These are phyloP conservation scores for Gallinago stenura DNA, from an alignment of 2,797 vertebrate species.

Conservation along the genomic window DNA sequence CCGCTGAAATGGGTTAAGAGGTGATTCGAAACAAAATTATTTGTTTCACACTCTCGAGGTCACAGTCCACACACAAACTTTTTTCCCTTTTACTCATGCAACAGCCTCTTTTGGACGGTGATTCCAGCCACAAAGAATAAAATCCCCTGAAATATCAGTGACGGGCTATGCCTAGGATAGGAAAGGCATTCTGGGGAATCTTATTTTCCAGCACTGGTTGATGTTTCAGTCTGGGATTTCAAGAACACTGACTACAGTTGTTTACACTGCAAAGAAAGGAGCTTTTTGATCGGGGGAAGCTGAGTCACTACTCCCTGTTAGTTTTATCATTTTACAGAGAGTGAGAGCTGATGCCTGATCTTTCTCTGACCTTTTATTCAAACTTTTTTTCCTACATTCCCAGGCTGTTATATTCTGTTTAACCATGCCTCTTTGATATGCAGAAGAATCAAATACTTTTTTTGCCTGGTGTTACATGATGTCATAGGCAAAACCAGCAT, in stretches of 20 bases:
- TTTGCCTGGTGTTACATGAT: slow-evolving; percentile 28
- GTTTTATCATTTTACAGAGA: slow-evolving; percentile 65
- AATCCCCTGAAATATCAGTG: slow-evolving; percentile 25
- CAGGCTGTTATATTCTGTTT: slow-evolving; percentile 22
- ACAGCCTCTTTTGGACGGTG: background rate
- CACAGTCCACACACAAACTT: background rate
- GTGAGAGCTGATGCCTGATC: slow-evolving; percentile 34
- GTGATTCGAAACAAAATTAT: slow-evolving; percentile 49
- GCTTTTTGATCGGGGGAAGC: slow-evolving; percentile 69
- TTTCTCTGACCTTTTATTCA: slow-evolving; percentile 66
- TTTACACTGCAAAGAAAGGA: slow-evolving; percentile 65
- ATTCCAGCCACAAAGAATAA: background rate
- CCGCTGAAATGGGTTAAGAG: slow-evolving; percentile 7
- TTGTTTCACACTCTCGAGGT: slow-evolving; percentile 45
- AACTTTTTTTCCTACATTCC: slow-evolving; percentile 26
- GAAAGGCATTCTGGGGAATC: slow-evolving; percentile 8
- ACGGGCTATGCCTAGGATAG: slow-evolving; percentile 3
- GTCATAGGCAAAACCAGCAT: slow-evolving; percentile 33
- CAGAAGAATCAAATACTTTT: slow-evolving; percentile 24
- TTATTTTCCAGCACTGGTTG: slow-evolving; percentile 15
- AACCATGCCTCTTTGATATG: slow-evolving; percentile 34
- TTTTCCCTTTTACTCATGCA: slow-evolving; percentile 3
- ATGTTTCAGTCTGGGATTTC: slow-evolving; percentile 54
- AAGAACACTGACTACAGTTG: slow-evolving; percentile 60
- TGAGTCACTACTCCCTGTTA: slow-evolving; percentile 61